Evolutionary conservation across 1,140 invertebrate genomes (phyloP).

Genomic region (Orchestia grillus): DNA sequence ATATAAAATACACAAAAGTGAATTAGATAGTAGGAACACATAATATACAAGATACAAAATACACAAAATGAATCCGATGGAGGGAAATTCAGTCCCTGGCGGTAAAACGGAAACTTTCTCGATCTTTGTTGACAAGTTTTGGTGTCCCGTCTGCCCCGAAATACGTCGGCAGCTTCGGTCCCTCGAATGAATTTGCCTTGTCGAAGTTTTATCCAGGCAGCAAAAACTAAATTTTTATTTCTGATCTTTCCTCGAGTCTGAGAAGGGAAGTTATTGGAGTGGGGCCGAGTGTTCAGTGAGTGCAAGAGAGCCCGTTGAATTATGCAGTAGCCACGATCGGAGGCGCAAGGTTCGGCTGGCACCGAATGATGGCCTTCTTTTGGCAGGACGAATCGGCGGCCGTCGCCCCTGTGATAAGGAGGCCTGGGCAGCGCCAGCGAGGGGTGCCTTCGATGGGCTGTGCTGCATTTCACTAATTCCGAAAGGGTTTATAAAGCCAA

Average conservation of each 20-base stretch:
- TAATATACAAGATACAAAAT: too few species aligned
- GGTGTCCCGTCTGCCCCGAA: background rate
- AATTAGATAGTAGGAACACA: too few species aligned
- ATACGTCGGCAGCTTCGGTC: background rate
- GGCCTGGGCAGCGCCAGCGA: background rate
- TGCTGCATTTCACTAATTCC: background rate
- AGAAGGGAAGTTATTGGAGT: constrained; percentile 7
- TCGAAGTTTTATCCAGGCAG: background rate
- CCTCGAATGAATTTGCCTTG: background rate
- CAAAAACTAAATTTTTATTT: background rate
- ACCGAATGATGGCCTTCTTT: background rate
- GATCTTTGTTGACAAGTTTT: background rate
- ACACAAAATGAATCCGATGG: too few species aligned
- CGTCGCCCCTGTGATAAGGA: background rate
- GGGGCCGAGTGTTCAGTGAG: background rate
- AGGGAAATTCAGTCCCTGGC: too few species aligned
- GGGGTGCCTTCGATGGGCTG: background rate
- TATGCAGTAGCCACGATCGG: background rate
- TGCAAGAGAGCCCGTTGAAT: background rate
- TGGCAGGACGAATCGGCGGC: background rate
- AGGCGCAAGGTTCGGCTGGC: background rate
- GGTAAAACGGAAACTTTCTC: background rate
- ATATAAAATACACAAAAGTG: too few species aligned
- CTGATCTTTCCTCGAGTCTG: background rate
- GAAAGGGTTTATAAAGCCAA: background rate